Evolutionary conservation across 2,888 invertebrate species (phyloP).

Genomic region (Pilophorus perplexus): DNA sequence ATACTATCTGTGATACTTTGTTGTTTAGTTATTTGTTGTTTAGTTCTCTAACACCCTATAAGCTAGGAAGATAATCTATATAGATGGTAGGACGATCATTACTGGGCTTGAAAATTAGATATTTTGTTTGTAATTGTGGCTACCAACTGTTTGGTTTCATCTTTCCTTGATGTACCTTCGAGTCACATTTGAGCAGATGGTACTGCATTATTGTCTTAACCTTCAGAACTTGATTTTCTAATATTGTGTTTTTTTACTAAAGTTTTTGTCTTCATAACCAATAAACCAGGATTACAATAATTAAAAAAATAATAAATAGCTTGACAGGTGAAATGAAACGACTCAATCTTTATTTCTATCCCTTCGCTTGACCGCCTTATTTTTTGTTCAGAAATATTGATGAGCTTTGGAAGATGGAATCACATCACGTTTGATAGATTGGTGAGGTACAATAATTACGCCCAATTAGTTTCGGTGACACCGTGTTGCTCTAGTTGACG

Average conservation of each 20-base stretch:
- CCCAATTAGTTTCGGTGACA: too few relatives aligned
- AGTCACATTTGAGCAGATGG: conserved; percentile 21
- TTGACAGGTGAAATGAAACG: conserved; percentile 17
- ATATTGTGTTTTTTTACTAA: conserved; percentile 7
- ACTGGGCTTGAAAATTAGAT: conserved; percentile 25
- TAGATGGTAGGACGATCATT: conserved; percentile 27
- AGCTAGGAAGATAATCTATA: conserved; percentile 8
- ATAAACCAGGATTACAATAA: conserved; percentile 24
- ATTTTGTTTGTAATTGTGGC: conserved; percentile 20
- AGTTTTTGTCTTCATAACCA: conserved; percentile 10
- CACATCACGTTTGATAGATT: too few relatives aligned
- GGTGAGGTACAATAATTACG: too few relatives aligned
- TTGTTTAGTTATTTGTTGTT: conserved; percentile 38
- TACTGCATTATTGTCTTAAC: conserved; percentile 18
- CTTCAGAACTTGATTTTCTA: conserved; percentile 19
- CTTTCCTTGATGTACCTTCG: conserved; percentile 17
- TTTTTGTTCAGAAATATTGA: too few relatives aligned
- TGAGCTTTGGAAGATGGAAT: too few relatives aligned
- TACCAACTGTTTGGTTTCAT: conserved; percentile 11
- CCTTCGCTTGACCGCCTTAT: too few relatives aligned
- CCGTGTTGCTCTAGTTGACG: too few relatives aligned
- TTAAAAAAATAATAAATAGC: conserved; percentile 29
- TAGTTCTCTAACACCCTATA: conserved; percentile 22
- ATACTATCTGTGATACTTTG: conserved; percentile 40
- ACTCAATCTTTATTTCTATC: too few relatives aligned